Base-by-base conservation (phyloP, 2,113 vertebrate species). In the Leptosomus discolor region DNA sequence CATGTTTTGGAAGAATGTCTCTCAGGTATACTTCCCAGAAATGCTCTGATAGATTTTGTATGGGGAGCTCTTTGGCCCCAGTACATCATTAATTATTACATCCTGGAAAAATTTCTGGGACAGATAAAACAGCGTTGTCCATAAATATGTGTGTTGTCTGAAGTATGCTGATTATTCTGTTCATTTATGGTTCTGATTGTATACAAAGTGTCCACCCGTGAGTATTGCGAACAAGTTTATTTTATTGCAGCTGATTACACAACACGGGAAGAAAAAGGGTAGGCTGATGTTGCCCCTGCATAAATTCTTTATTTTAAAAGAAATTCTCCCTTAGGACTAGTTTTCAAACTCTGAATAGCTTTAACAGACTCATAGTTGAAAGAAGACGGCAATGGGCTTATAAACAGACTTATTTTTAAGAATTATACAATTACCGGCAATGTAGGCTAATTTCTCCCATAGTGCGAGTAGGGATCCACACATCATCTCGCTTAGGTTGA, bases 211-310 rank as follows among this genome's bases (percentile, higher is more conserved):
- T 88, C 84, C 91, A 84, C 34, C 58, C 51, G 36, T 51, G 82
- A 85, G 34, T 32, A 77, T 79, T 81, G 83, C 71, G 91, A 95
- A 84, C 68, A 93, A 84, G 64, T 90, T 94, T 92, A 91, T 95
- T 92, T 94, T 94, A 78, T 75, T 77, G 51, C 34, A 92, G 43
- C 39, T 56, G 48, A 75, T 95, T 89, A 68, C 48, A 68, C 92
- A 95, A 60, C 39, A 56, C 17, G 64, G 39, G 30, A 82, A 78
- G 51, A 86, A 81, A 88, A 95, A 85, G 21, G 37, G 60, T n/a
- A 68, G 43, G 22, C 60, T 78, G 64, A 73, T 32, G 14, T 48
- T 91, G 64, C 43, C 71, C 48, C 87, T 71, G 48, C 61, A 78
- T 60, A 71, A 67, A 71, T 80, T 91, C 27, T 43, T 70, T 15